Evolutionary conservation across 2,113 vertebrate species (phyloP).

Genomic region (Onychostruthus taczanowskii): DNA sequence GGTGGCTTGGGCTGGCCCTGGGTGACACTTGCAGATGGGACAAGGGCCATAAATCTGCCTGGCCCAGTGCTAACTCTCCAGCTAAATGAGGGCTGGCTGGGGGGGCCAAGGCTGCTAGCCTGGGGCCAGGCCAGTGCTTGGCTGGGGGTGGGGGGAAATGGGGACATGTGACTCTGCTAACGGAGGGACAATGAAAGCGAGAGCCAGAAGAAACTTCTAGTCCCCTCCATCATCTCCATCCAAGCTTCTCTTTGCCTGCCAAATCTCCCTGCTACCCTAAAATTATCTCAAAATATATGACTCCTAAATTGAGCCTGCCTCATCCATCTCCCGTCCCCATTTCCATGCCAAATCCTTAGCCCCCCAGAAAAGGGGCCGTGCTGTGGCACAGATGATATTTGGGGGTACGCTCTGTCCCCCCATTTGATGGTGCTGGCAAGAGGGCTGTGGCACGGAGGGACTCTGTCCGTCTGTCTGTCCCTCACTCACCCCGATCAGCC

Average conservation of each 20-base stretch:
- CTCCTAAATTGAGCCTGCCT: background rate
- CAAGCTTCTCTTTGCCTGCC: background rate
- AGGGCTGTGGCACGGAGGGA: background rate
- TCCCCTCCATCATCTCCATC: background rate
- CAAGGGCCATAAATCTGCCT: constrained; percentile 55
- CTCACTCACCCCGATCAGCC: constrained; percentile 82
- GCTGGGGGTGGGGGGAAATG: background rate
- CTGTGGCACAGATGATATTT: background rate
- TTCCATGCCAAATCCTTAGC: background rate
- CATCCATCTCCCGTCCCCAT: background rate
- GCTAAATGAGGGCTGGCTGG: constrained; percentile 44
- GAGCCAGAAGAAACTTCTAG: background rate
- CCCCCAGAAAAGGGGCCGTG: background rate
- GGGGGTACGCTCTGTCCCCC: background rate
- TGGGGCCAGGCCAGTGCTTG: background rate
- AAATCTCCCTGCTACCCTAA: background rate
- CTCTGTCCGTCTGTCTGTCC: fast-evolving
- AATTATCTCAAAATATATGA: background rate
- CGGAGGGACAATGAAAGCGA: background rate
- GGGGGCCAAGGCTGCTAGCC: background rate
- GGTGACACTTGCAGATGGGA: constrained; percentile 49
- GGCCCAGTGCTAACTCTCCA: constrained; percentile 64
- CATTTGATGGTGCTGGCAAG: background rate
- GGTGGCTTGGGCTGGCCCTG: constrained; percentile 58
- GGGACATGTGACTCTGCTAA: background rate